Conservation (phyloP, 1,140 invertebrate species). For the Pogonognathellus flavescens region DNA sequence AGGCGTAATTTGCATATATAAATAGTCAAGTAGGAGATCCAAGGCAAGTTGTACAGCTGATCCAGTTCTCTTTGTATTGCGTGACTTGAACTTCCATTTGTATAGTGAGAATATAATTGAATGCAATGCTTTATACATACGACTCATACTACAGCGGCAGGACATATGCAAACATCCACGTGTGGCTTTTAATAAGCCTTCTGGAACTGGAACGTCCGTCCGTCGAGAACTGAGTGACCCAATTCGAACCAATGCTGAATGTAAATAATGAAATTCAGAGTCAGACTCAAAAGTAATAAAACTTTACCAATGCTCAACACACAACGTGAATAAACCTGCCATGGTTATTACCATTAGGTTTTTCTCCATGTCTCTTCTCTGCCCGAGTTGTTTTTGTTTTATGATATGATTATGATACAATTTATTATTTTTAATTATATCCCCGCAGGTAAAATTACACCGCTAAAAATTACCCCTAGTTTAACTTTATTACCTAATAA, state of each 20-base stretch:
- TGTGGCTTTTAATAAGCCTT: constrained; percentile 47
- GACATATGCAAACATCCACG: constrained; percentile 44
- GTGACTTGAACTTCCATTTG: not conserved
- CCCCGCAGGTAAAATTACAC: too few relatives aligned
- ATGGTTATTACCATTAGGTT: too few relatives aligned
- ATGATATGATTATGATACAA: too few relatives aligned
- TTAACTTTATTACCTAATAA: too few relatives aligned
- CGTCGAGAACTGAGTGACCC: constrained; percentile 30
- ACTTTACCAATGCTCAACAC: too few relatives aligned
- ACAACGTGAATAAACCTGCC: too few relatives aligned
- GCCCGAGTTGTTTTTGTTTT: too few relatives aligned
- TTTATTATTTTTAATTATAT: too few relatives aligned
- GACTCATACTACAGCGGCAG: not conserved
- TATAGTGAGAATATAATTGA: not conserved
- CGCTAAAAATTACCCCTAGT: too few relatives aligned
- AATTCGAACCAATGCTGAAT: not conserved
- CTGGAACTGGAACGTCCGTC: constrained; percentile 40
- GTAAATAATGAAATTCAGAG: not conserved
- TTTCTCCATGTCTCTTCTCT: too few relatives aligned
- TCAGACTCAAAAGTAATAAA: too few relatives aligned
- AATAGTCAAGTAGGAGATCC: not conserved
- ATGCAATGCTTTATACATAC: not conserved
- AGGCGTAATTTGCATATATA: too few relatives aligned
- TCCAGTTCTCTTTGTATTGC: constrained; percentile 12
- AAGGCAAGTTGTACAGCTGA: not conserved